Evolutionary conservation across 2,888 invertebrate genomes (phyloP).

Genomic region (Blomia tropicalis): DNA sequence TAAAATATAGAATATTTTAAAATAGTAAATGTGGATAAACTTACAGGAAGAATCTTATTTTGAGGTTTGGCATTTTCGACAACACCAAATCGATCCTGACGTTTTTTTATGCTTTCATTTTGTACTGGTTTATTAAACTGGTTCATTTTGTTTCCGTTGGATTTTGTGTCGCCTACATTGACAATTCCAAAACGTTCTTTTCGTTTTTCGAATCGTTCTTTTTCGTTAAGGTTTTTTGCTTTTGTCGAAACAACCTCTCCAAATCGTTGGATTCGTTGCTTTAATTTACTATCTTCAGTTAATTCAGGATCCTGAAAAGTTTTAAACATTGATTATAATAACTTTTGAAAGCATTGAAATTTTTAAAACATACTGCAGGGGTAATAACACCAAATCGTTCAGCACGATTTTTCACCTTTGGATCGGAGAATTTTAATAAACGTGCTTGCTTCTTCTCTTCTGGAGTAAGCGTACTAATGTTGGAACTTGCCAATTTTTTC

Average conservation of each 20-base stretch:
- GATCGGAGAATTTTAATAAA: conserved; percentile 16
- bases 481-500: conserved; percentile 4
- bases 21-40: background rate
- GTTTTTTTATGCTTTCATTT: conserved; percentile 13
- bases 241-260: conserved; percentile 21
- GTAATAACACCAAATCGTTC: conserved; percentile 14
- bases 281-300: conserved; percentile 1
- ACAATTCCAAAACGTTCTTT: conserved; percentile 16
- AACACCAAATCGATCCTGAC: conserved; percentile 16
- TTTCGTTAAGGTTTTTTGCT: conserved; percentile 17
- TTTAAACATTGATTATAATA: background rate
- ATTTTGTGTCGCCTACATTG: background rate
- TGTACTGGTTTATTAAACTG: background rate
- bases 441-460: conserved; percentile 11
- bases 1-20: background rate
- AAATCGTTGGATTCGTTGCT: conserved; percentile 18
- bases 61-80: background rate
- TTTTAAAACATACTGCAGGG: background rate
- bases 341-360: background rate
- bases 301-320: background rate
- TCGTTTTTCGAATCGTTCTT: conserved; percentile 4
- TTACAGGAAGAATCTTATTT: background rate
- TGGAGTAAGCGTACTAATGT: background rate
- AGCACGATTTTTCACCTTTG: conserved; percentile 16
- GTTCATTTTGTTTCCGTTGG: background rate